Conservation (phyloP, 2,113 vertebrate genomes). For the Myotis yumanensis region DNA sequence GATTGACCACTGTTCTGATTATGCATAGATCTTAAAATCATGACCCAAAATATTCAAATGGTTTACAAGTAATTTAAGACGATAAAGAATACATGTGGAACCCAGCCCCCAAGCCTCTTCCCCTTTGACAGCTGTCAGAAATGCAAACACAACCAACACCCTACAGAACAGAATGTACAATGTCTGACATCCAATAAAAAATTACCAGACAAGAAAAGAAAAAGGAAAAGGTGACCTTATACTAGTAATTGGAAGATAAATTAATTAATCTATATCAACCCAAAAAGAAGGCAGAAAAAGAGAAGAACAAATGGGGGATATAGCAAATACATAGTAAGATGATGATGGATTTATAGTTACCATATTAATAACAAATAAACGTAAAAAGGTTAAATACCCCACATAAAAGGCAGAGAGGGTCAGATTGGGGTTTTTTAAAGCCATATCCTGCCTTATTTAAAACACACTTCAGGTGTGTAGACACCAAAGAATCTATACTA, state of each 20-base stretch:
- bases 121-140: not conserved
- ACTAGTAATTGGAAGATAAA: not conserved
- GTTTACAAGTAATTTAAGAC: not conserved
- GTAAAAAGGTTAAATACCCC: not conserved
- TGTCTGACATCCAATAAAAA: not conserved
- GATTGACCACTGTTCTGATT: not conserved
- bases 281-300: not conserved
- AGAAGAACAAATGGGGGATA: not conserved
- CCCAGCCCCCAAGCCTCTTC: not conserved
- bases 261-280: not conserved
- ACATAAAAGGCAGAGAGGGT: not conserved
- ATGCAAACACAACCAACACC: not conserved
- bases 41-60: not conserved
- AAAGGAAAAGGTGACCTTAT: not conserved
- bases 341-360: not conserved
- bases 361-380: not conserved
- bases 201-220: not conserved
- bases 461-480: not conserved
- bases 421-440: not conserved
- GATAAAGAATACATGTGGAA: not conserved
- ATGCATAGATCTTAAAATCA: conserved; percentile 13
- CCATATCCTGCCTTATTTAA: not conserved
- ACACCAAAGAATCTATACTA: not conserved
- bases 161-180: not conserved
- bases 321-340: not conserved